These are phyloP conservation scores for Eulithis testata DNA, from an alignment of 2,888 invertebrate genomes.

Conservation along the genomic window DNA sequence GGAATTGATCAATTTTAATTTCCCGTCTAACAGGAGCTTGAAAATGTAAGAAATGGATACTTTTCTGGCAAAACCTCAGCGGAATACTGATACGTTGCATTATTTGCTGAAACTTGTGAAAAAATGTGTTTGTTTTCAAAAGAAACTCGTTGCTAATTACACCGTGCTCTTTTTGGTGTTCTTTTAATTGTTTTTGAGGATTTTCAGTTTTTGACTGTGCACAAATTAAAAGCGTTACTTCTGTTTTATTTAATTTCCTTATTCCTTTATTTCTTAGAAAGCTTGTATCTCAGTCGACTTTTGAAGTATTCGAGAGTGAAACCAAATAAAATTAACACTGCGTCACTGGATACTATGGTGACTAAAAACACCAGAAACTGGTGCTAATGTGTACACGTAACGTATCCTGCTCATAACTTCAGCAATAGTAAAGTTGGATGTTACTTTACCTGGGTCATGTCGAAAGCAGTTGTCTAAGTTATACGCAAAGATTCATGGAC, in stretches of 20 bases:
- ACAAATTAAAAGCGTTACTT: too few species aligned
- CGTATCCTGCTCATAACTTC: conserved; percentile 3
- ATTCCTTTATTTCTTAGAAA: too few species aligned
- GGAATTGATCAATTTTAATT: conserved; percentile 1
- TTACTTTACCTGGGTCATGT: conserved; percentile 5
- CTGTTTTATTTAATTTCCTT: too few species aligned
- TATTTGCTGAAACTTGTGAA: conserved; percentile 51
- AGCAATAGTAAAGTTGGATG: conserved; percentile 11
- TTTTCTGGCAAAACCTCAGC: conserved; percentile 45
- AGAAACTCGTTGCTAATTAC: conserved; percentile 58
- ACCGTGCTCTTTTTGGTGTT: conserved; percentile 41
- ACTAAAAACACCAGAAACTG: neutral
- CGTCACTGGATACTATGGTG: neutral
- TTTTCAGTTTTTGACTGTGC: conserved; percentile 4
- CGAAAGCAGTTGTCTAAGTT: conserved; percentile 9
- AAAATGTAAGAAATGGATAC: conserved; percentile 50
- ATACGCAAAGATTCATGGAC: conserved; percentile 5
- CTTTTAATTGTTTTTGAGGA: neutral
- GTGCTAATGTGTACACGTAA: conserved; percentile 4
- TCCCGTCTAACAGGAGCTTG: conserved; percentile 29
- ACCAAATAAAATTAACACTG: neutral
- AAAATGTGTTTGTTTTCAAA: conserved; percentile 49
- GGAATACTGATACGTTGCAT: conserved; percentile 62
- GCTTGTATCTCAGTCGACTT: too few species aligned
- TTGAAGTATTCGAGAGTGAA: too few species aligned